These are phyloP conservation scores for Potamilus streckersoni DNA, from an alignment of 1,140 invertebrate species.

Conservation along the genomic window DNA sequence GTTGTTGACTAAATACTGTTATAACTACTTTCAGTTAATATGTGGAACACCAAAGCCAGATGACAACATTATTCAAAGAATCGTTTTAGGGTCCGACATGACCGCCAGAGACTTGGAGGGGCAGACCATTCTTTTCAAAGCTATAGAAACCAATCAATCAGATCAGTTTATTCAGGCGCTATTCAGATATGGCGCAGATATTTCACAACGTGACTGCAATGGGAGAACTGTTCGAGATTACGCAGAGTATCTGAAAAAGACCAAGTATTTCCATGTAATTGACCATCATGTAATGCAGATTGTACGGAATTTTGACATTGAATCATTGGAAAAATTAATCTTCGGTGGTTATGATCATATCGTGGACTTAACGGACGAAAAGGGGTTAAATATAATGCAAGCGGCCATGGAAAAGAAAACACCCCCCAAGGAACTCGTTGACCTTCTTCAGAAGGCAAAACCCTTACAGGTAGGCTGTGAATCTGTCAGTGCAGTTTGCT, in stretches of 20 bases:
- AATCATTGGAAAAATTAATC: conserved; percentile 15
- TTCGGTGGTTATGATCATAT: conserved; percentile 34
- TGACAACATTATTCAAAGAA: conserved; percentile 30
- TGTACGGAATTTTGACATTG: conserved; percentile 20
- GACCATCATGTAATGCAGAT: conserved; percentile 33
- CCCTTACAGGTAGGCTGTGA: too few species aligned
- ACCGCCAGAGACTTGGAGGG: conserved; percentile 25
- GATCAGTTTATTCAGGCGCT: conserved; percentile 24
- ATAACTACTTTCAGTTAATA: conserved; percentile 4
- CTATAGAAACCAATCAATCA: conserved; percentile 26
- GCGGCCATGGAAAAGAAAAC: too few species aligned
- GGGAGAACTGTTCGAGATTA: conserved; percentile 35
- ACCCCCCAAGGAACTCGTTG: too few species aligned
- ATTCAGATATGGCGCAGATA: conserved; percentile 35
- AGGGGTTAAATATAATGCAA: conserved; percentile 17
- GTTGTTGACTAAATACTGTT: too few species aligned
- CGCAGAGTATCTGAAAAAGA: conserved; percentile 24
- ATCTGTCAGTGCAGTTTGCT: too few species aligned
- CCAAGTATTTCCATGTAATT: conserved; percentile 31
- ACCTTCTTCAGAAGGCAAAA: too few species aligned
- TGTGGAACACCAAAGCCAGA: neutral
- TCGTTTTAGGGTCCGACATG: conserved; percentile 29
- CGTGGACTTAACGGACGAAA: conserved; percentile 22
- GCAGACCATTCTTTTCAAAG: conserved; percentile 35
- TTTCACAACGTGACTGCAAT: conserved; percentile 27